Percentiles rank a stretch among this genome's conserved stretches.
Evolutionary conservation across 2,888 invertebrate species (phyloP).

Genomic region (Rhyacophila evoluta): DNA sequence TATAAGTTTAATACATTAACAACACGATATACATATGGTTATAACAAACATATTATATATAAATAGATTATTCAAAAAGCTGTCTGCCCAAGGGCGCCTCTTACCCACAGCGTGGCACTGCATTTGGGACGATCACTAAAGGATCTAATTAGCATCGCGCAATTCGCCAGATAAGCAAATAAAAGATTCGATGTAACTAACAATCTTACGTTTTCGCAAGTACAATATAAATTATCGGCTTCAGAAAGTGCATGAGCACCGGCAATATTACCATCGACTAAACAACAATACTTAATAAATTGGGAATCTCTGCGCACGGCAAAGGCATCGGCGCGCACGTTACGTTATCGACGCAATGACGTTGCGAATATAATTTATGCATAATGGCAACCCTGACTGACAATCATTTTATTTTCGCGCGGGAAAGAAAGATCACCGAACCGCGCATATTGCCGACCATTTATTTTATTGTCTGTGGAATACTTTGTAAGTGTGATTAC

Average conservation of each 20-base stretch:
- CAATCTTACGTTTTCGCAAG: neutral
- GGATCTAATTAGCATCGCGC: no score
- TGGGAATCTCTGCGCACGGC: constrained; percentile 14
- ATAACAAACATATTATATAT: no score
- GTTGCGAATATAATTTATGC: constrained; percentile 15
- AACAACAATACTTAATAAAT: neutral
- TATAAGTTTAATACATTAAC: no score
- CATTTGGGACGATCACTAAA: no score
- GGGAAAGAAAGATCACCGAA: neutral
- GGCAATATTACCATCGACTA: neutral
- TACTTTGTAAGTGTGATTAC: constrained; percentile 26
- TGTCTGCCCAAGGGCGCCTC: no score
- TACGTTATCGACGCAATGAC: neutral
- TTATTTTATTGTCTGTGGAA: constrained; percentile 16
- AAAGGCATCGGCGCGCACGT: neutral
- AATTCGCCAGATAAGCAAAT: neutral
- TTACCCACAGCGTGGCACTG: no score
- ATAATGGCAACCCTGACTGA: constrained; percentile 19
- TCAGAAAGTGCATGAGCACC: no score
- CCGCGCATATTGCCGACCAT: constrained; percentile 15
- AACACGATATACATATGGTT: no score
- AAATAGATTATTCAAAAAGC: no score
- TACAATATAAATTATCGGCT: no score
- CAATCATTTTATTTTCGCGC: constrained; percentile 17
- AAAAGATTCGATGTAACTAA: neutral